Base-by-base conservation (phyloP, 1,140 invertebrate species). In the Cydia splendana region DNA sequence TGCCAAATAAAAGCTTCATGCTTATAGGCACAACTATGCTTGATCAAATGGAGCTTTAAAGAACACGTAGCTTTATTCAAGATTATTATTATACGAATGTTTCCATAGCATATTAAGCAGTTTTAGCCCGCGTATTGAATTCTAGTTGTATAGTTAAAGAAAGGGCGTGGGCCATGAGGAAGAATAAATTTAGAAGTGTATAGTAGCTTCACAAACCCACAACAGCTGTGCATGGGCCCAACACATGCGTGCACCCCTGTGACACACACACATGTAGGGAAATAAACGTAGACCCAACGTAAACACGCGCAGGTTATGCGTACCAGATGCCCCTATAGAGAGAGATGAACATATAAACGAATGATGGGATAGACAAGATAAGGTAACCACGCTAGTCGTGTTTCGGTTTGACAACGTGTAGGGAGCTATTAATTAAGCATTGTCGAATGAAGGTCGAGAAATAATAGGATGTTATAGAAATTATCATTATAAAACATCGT, bases 231-330 rank as follows among this genome's bases (percentile, higher is more conserved):
- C 85, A 88, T 85, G 82, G 81, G 34, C 67, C 15, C 67, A 71
- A 83, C 83, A 84, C 82, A 80, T 48, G 38, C 75, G 34, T 65
- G 51, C 65, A 57, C 48, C 69, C 42, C 74, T 24, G 20, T 42
- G 67, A 45, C 67, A 71, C 76, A 81, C 74, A 62, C 75, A 75
- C 82, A 82, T 83, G 78, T 82, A 76, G 45, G 77, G 76, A 71
- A 80, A 77, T 81, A 85, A 78, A 82, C 84, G 82, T 85, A 89
- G 83, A 85, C 82, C 74, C 84, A 90, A 91, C 87, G 88, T 93
- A 93, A 92, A 92, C 91, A 92, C 77, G 86, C 86, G 83, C 89
- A 91, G 88, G 90, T 91, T 91, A 91, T 93, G 91, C 90, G 88
- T 87, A 91, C 91, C 91, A 93, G 89, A 93, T 93, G 91, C 91